phyloP scores from a whole-genome alignment of 2,113 vertebrate genomes.

The Prinia subflava region DNA sequence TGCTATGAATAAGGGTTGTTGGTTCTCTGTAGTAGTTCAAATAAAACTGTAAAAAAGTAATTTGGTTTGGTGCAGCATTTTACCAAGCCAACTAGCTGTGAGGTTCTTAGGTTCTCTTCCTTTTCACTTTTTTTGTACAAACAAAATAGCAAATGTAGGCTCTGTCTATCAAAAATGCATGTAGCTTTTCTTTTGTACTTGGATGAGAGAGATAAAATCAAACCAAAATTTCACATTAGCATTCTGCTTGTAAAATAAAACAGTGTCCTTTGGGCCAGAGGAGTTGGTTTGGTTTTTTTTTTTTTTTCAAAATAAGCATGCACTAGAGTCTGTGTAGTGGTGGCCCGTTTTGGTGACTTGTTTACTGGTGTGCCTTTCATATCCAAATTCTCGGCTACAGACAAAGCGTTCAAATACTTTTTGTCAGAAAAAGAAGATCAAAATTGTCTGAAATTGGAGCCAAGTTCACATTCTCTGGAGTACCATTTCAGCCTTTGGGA shows the following conservation, averaged over 20 bases:
- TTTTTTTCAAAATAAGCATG: not conserved
- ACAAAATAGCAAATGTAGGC: slow-evolving; percentile 26
- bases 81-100: not conserved
- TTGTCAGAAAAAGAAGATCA: slow-evolving; percentile 22
- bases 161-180: slow-evolving; percentile 54
- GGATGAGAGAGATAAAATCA: slow-evolving; percentile 38
- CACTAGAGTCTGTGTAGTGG: not conserved
- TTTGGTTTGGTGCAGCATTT: slow-evolving; percentile 6
- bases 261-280: not conserved
- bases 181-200: slow-evolving; percentile 50
- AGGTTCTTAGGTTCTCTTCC: slow-evolving; percentile 13
- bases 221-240: slow-evolving; percentile 41
- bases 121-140: slow-evolving; percentile 25
- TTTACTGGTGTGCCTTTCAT: slow-evolving; percentile 38
- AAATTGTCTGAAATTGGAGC: slow-evolving; percentile 43
- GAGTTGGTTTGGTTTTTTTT: not conserved
- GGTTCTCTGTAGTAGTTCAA: slow-evolving; percentile 5
- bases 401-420: slow-evolving; percentile 31
- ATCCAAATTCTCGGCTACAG: slow-evolving; percentile 36
- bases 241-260: slow-evolving; percentile 29
- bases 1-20: not conserved
- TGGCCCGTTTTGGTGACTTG: slow-evolving; percentile 13
- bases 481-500: slow-evolving; percentile 44
- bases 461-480: slow-evolving; percentile 52
- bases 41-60: not conserved